Base-by-base conservation (phyloP, 2,888 invertebrate species). In the Bibio marci region DNA sequence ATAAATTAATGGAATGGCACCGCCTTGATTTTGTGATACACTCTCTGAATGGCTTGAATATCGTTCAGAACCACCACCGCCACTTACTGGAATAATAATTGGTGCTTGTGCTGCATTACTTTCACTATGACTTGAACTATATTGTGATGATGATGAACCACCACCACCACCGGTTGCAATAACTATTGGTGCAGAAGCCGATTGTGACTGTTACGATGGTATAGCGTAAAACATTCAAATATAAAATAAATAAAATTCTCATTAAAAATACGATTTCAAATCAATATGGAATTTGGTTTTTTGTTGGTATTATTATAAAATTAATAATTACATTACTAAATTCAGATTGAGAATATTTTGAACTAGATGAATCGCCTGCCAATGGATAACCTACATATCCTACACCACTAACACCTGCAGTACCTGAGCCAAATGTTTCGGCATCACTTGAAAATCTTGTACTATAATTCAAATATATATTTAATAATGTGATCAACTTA, bases 81-180 rank as follows among this genome's bases (percentile, higher is more conserved):
- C 35, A 28, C 12, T 48, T 50, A 51, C 44, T 4, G 52, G 52
- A 37, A 53, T 49, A 10, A 49, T 44, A 32, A 50, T 44, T 19
- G 49, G 48, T 10, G 46, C 43, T 32, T 17, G 17, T 12, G 17
- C 32, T 7, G 10, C 32, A 32, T 32, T 32, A 19, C 13, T 12
- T 30, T 34, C 34, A 35, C 32, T 33, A n/a, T 39, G 35, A 11
- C 39, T 40, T 3, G 39, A 40, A 13, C 19, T 17, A n/a, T 35
- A 38, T 4, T 37, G 30, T 11, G 40, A 37, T 14, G 40, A 40
- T 11, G 38, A 34, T 2, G 37, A 34, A 6, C 5, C 4, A 11
- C 40, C 25, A 35, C 39, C 37, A 35, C 39, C 37, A 11, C 40
- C 25, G 32, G 27, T 27, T 30, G 41, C 43, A 35, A 42, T 15